A percentile compares a stretch with the other conserved stretches of the same genome.
phyloP scores from a whole-genome alignment of 2,113 vertebrate genomes.

The Myotis lucifugus region DNA sequence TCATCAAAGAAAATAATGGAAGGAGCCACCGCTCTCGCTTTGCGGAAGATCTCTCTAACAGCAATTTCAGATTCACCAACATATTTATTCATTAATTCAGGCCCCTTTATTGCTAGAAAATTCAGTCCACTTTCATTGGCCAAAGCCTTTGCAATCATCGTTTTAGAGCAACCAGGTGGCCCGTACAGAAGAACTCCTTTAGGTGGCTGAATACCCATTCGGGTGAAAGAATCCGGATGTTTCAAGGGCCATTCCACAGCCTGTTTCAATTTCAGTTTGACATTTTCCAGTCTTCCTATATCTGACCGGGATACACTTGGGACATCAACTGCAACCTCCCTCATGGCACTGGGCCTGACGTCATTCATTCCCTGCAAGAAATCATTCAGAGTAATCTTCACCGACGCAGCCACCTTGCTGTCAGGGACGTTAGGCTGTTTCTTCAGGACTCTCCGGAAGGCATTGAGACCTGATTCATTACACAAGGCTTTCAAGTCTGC shows the following conservation, averaged over 20 bases:
- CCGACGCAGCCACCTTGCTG: conserved; percentile 84
- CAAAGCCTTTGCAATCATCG: conserved; percentile 97
- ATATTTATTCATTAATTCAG: conserved; percentile 96
- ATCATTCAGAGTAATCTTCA: conserved; percentile 90
- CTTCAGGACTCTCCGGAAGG: conserved; percentile 87
- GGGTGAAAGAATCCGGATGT: conserved; percentile 92
- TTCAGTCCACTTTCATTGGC: conserved; percentile 97
- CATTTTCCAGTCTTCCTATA: conserved; percentile 94
- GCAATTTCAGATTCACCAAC: conserved; percentile 97
- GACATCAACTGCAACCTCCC: conserved; percentile 96
- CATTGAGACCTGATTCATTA: conserved; percentile 95
- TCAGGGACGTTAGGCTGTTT: conserved; percentile 84
- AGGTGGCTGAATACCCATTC: conserved; percentile 95
- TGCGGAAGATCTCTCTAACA: conserved; percentile 97
- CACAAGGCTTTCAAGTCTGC: conserved; percentile 95
- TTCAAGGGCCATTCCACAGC: conserved; percentile 97
- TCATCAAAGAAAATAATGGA: conserved; percentile 98
- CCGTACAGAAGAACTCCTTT: conserved; percentile 96
- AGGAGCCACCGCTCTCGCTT: conserved; percentile 94
- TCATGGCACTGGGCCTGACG: conserved; percentile 98
- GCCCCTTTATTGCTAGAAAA: conserved; percentile 96
- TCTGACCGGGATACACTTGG: conserved; percentile 98
- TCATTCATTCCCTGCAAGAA: conserved; percentile 93
- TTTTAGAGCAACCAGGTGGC: conserved; percentile 98
- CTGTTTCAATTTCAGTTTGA: conserved; percentile 96